A percentile compares a stretch with the other conserved stretches of the same genome.
Evolutionary conservation across 2,888 invertebrate species (phyloP).

Genomic region (Eupeodes latifasciatus): DNA sequence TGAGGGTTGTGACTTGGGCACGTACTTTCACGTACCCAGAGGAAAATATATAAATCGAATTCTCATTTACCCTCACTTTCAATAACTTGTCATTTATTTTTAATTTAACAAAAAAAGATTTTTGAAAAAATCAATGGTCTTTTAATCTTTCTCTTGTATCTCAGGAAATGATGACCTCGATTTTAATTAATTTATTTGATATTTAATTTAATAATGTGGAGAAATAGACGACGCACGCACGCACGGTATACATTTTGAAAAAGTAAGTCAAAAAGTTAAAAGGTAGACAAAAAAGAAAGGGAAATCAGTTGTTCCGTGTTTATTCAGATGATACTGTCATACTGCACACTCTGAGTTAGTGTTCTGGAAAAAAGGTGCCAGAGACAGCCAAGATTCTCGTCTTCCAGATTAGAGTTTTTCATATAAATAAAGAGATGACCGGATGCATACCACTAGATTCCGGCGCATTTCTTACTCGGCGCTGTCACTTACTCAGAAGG

Average conservation of each 20-base stretch:
- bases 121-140: background rate
- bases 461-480: no score
- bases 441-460: background rate
- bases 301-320: background rate
- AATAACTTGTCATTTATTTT: slow-evolving; percentile 4
- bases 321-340: background rate
- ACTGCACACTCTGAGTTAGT: background rate
- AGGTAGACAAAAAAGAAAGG: background rate
- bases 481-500: background rate
- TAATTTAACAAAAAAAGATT: background rate
- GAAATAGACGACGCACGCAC: background rate
- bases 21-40: background rate
- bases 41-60: background rate
- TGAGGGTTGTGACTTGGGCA: background rate
- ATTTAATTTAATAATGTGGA: background rate
- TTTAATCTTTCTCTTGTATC: background rate
- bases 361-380: background rate
- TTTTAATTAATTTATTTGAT: slow-evolving; percentile 2
- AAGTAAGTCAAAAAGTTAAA: background rate
- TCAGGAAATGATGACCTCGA: background rate
- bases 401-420: background rate
- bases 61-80: background rate
- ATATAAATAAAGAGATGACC: background rate
- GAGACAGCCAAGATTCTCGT: background rate
- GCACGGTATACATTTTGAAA: background rate